These are phyloP conservation scores for Microctonus aethiopoides DNA, from an alignment of 2,888 invertebrate genomes.

Conservation along the genomic window DNA sequence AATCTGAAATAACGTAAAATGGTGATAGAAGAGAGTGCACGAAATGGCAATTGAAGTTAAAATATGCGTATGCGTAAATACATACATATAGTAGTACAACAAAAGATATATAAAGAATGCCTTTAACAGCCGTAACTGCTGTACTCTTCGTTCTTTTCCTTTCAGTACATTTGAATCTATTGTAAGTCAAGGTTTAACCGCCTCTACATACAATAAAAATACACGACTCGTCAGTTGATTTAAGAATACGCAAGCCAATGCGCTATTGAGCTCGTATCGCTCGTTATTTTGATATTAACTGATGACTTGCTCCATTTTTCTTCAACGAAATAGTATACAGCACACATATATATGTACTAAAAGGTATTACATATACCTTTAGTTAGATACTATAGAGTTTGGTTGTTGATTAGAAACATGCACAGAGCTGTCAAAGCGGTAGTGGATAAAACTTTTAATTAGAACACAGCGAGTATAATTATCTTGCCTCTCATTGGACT, in stretches of 20 bases:
- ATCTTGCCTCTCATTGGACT: slow-evolving; percentile 8
- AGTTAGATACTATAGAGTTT: neutral
- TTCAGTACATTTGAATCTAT: slow-evolving; percentile 38
- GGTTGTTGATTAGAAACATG: slow-evolving; percentile 11
- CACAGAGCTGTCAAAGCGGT: neutral
- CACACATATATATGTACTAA: neutral
- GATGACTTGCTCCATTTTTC: too few relatives aligned
- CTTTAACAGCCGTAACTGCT: slow-evolving; percentile 21
- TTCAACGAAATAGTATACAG: too few relatives aligned
- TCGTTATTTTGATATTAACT: too few relatives aligned
- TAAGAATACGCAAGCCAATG: too few relatives aligned
- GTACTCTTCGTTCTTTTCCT: neutral
- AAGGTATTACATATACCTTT: too few relatives aligned
- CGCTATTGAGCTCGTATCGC: too few relatives aligned
- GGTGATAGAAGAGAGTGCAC: neutral
- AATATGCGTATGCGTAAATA: too few relatives aligned
- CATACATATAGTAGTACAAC: neutral
- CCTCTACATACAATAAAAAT: too few relatives aligned
- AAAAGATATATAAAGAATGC: neutral
- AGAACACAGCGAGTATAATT: slow-evolving; percentile 3
- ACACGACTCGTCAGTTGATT: too few relatives aligned
- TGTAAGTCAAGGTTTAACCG: slow-evolving; percentile 44
- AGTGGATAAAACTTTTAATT: slow-evolving; percentile 17
- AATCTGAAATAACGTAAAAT: slow-evolving; percentile 6
- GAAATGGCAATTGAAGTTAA: too few relatives aligned